Evolutionary conservation across 2,113 vertebrate genomes (phyloP).

Genomic region (Geothlypis trichas): DNA sequence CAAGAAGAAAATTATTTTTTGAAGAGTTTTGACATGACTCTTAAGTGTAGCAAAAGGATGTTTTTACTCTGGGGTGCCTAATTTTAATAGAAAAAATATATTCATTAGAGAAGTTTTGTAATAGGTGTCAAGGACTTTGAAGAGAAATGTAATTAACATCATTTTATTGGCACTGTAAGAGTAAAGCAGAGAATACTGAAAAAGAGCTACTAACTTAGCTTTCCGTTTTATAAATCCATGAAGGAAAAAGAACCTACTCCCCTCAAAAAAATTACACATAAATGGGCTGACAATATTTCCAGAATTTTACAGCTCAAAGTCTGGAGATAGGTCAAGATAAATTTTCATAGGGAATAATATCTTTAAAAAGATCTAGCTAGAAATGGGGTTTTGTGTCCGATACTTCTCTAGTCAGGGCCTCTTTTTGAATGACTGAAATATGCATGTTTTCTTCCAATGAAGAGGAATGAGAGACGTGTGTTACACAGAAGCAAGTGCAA

Average conservation of each 20-base stretch:
- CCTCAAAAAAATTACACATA: neutral
- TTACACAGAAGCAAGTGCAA: neutral
- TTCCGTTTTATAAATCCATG: neutral
- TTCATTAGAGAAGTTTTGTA: constrained; percentile 45
- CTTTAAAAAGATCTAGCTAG: neutral
- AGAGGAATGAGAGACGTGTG: neutral
- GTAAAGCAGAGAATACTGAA: neutral
- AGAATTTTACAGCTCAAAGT: neutral
- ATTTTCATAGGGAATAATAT: neutral
- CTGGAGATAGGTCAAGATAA: neutral
- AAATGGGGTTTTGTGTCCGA: neutral
- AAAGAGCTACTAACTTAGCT: neutral
- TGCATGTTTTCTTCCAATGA: neutral
- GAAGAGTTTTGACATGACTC: constrained; percentile 57
- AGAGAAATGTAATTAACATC: constrained; percentile 40
- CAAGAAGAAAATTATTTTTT: constrained; percentile 40
- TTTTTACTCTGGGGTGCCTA: constrained; percentile 34
- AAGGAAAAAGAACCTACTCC: neutral
- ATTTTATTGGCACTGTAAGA: constrained; percentile 15
- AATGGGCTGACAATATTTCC: accelerated
- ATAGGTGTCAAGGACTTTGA: constrained; percentile 45
- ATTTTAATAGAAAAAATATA: constrained; percentile 32
- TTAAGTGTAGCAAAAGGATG: constrained; percentile 1
- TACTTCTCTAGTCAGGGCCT: neutral
- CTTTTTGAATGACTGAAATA: neutral